phyloP scores from a whole-genome alignment of 2,797 vertebrate species.

The Schizothorax lantsangensis region DNA sequence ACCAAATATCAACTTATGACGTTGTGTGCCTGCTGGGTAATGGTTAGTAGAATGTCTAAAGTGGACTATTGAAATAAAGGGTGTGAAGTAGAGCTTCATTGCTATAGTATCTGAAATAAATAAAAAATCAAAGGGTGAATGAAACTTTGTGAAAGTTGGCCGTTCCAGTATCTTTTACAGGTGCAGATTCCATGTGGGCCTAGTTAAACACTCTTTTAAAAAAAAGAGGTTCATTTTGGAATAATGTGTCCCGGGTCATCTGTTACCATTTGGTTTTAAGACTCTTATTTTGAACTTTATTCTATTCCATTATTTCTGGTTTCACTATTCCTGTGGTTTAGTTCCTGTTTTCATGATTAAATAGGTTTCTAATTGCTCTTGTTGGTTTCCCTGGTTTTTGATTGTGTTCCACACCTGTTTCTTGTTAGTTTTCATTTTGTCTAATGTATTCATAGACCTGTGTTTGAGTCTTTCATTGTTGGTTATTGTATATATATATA shows the following conservation, averaged over 20 bases:
- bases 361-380: neutral
- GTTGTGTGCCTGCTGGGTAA: neutral
- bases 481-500: neutral
- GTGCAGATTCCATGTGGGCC: too few relatives aligned
- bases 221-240: neutral
- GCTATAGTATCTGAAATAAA: neutral
- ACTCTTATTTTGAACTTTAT: neutral
- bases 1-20: too few relatives aligned
- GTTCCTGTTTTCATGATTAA: neutral
- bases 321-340: neutral
- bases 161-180: too few relatives aligned
- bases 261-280: neutral
- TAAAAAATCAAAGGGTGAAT: neutral
- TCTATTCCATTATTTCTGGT: neutral
- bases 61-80: neutral
- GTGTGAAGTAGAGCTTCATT: neutral
- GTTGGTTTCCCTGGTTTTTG: neutral
- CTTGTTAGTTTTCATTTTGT: neutral
- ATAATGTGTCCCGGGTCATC: neutral
- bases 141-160: neutral
- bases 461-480: neutral
- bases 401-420: neutral
- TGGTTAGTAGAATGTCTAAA: neutral
- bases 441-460: neutral
- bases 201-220: neutral